Evolutionary conservation across 2,113 vertebrate genomes (phyloP).

Genomic region (Hiodon tergisus): DNA sequence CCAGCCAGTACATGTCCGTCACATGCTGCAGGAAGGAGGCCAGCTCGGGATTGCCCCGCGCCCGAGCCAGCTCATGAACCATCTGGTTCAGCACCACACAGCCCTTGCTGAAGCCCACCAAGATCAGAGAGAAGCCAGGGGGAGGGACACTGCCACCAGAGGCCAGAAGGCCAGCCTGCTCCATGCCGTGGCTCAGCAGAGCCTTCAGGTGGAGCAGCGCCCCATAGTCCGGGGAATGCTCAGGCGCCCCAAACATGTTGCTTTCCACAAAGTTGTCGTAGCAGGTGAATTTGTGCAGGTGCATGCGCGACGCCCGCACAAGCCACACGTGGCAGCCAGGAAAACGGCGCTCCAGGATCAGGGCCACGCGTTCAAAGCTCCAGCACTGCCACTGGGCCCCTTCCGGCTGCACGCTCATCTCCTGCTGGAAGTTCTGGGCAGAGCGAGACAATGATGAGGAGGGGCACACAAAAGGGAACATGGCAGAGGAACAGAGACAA

Average conservation of each 20-base stretch:
- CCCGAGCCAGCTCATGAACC: conserved; percentile 79
- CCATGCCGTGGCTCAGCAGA: conserved; percentile 80
- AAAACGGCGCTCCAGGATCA: conserved; percentile 74
- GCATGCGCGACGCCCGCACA: conserved; percentile 83
- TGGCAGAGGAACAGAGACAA: background rate
- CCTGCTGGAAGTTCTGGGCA: conserved; percentile 80
- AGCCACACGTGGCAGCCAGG: conserved; percentile 82
- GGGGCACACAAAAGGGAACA: background rate
- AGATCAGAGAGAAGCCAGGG: conserved; percentile 59
- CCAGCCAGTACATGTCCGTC: conserved; percentile 88
- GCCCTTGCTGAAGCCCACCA: conserved; percentile 97
- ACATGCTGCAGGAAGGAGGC: conserved; percentile 69
- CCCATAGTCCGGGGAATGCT: conserved; percentile 72
- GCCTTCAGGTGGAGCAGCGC: conserved; percentile 82
- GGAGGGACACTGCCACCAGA: conserved; percentile 45
- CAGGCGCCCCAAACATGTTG: conserved; percentile 91
- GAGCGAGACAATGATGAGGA: background rate
- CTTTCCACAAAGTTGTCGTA: conserved; percentile 91
- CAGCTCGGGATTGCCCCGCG: conserved; percentile 69
- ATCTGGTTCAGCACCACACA: conserved; percentile 97
- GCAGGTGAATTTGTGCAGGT: conserved; percentile 96
- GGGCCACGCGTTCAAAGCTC: conserved; percentile 85
- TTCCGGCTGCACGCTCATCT: conserved; percentile 83
- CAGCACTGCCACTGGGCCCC: conserved; percentile 81
- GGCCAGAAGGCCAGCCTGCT: conserved; percentile 58